Evolutionary conservation across 2,113 vertebrate genomes (phyloP), one percentile per base, ranked within the genome.

Genomic region (Siniperca chuatsi): DNA sequence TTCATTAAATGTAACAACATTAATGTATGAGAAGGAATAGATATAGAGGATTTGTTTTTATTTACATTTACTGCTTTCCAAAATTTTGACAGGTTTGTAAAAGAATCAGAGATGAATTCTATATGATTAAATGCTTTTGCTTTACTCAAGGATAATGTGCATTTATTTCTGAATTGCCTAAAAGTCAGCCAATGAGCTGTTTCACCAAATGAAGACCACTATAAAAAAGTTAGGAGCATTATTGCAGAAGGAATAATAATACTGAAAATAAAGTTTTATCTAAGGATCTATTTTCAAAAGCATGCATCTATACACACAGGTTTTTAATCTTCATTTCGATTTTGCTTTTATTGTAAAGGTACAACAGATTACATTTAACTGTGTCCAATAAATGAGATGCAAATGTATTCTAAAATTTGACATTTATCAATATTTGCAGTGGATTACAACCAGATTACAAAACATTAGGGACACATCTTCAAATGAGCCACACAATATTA

Each of bases 171-270:
- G 29, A 29, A 29, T 29, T 29, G 29, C 29, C 29, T 29, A 29
- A 29, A 29, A 29, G 29, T 29, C 29, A 29, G 29, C 29, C 29
- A 29, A 2, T 29, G 29, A 2, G 29, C 29, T 29, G 29, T 29
- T 29, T 81, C 40, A 52, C 72, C 67, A 64, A 54, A 68, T 20
- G 35, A 60, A 75, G 75, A 15, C 8, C n/a, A 69, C 5, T 37
- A 42, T 55, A 62, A 29, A 40, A 11, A n/a, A 42, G 8, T 42
- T 42, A 23, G 44, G 8, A 57, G 8, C 42, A 68, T 67, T 54
- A 29, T 4, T 35, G 50, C 50, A 40, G 20, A n/a, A 78, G 35
- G 44, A 69, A 64, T 68, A 42, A 81, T n/a, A 11, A 8, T 11
- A 15, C 69, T 65, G 7, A 33, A 71, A 71, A 75, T 55, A 79